These are phyloP conservation scores for Acanthurus tractus DNA, from an alignment of 2,797 vertebrate genomes.

Conservation along the genomic window DNA sequence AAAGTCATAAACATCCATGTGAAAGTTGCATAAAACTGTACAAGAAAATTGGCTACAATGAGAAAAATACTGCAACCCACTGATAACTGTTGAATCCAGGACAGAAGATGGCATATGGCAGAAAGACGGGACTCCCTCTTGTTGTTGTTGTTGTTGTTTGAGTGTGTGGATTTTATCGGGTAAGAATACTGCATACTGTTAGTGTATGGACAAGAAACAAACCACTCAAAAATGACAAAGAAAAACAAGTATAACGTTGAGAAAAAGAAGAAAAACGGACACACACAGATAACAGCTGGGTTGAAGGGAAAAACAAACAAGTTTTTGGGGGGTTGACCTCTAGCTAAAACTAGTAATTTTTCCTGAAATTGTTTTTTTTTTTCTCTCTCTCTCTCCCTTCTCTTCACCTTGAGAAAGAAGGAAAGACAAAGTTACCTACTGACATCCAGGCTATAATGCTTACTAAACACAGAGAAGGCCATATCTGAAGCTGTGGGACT, in stretches of 20 bases:
- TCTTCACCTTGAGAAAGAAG: slow-evolving; percentile 34
- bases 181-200: slow-evolving; percentile 78
- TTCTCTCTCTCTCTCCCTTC: slow-evolving; percentile 42
- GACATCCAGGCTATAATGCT: slow-evolving; percentile 75
- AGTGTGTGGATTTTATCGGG: slow-evolving; percentile 64
- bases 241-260: slow-evolving; percentile 39
- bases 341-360: slow-evolving; percentile 65
- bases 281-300: slow-evolving; percentile 41
- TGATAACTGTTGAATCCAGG: slow-evolving; percentile 83
- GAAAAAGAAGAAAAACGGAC: slow-evolving; percentile 21
- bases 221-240: slow-evolving; percentile 67
- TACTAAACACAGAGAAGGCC: slow-evolving; percentile 80
- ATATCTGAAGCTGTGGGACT: slow-evolving; percentile 72
- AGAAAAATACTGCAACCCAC: slow-evolving; percentile 88
- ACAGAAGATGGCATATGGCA: slow-evolving; percentile 81
- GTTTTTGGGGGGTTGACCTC: slow-evolving; percentile 57
- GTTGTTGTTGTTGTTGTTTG: slow-evolving; percentile 31
- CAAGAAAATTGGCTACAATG: slow-evolving; percentile 88
- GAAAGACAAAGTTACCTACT: slow-evolving; percentile 65
- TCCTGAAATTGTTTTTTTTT: slow-evolving; percentile 65
- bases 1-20: slow-evolving; percentile 90
- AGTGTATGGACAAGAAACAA: slow-evolving; percentile 64
- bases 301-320: slow-evolving; percentile 40
- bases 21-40: slow-evolving; percentile 88
- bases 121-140: slow-evolving; percentile 81